Evolutionary conservation across 2,797 vertebrate genomes (phyloP).

Genomic region (Iguana delicatissima): DNA sequence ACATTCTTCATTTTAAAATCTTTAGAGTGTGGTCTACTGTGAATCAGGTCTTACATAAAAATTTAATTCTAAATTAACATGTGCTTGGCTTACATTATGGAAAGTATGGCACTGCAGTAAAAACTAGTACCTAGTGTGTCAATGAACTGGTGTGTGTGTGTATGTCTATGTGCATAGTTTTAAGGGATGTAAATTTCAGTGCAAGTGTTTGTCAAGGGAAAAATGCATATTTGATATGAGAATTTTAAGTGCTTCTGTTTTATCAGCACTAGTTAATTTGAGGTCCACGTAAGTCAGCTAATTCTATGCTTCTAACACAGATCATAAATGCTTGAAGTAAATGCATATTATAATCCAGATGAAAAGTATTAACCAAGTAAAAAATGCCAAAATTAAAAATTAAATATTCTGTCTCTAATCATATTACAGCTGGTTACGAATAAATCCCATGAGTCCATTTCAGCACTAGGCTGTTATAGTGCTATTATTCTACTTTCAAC

Average conservation of each 20-base stretch:
- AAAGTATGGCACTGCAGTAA: not conserved
- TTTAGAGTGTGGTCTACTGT: not conserved
- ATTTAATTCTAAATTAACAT: too few relatives aligned
- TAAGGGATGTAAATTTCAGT: not conserved
- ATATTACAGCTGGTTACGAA: not conserved
- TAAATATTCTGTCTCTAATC: too few relatives aligned
- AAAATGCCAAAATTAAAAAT: not conserved
- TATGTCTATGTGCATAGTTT: not conserved
- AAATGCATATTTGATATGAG: not conserved
- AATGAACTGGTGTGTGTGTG: not conserved
- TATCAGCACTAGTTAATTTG: not conserved
- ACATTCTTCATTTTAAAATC: not conserved
- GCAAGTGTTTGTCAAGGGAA: not conserved
- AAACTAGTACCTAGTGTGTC: not conserved
- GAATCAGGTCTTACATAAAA: not conserved
- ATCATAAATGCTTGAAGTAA: not conserved
- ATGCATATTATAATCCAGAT: not conserved
- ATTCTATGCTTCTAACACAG: not conserved
- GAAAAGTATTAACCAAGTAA: not conserved
- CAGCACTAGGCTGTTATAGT: too few relatives aligned
- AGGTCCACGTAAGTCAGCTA: not conserved
- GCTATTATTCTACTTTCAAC: too few relatives aligned
- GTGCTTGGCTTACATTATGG: not conserved
- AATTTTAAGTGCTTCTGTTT: not conserved
- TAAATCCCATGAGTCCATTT: not conserved